phyloP scores from a whole-genome alignment of 2,888 invertebrate species.

The Norana najaformis region DNA sequence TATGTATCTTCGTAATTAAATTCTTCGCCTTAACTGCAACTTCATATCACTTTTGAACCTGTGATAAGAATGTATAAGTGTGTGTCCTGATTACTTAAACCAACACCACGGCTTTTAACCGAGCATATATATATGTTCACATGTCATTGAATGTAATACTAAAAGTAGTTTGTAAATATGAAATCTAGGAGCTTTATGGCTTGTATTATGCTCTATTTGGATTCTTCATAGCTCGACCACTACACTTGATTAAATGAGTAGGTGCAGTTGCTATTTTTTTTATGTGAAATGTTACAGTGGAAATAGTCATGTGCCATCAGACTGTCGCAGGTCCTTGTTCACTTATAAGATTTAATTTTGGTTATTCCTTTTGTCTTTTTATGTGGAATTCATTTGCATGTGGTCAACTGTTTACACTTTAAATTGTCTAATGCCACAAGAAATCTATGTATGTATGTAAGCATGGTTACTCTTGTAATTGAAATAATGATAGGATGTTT shows the following conservation, averaged over 20 bases:
- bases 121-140: not conserved
- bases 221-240: not conserved
- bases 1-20: conserved; percentile 15
- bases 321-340: not conserved
- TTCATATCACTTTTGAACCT: conserved; percentile 26
- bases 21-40: conserved; percentile 24
- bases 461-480: not conserved
- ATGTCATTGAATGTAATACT: not conserved
- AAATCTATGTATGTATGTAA: not conserved
- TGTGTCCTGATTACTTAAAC: not conserved
- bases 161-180: conserved; percentile 5
- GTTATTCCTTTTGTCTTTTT: not conserved
- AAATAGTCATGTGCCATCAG: not conserved
- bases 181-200: not conserved
- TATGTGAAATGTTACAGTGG: not conserved
- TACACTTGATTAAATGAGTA: not conserved
- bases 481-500: not conserved
- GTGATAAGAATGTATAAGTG: conserved; percentile 10
- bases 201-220: not conserved
- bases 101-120: not conserved
- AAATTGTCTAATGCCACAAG: not conserved
- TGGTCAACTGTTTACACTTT: not conserved
- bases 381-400: not conserved
- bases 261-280: not conserved
- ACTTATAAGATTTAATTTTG: not conserved